A percentile compares a stretch with the other conserved stretches of the same genome.
Evolutionary conservation across 2,888 invertebrate genomes (phyloP).

Genomic region (Bibio marci): DNA sequence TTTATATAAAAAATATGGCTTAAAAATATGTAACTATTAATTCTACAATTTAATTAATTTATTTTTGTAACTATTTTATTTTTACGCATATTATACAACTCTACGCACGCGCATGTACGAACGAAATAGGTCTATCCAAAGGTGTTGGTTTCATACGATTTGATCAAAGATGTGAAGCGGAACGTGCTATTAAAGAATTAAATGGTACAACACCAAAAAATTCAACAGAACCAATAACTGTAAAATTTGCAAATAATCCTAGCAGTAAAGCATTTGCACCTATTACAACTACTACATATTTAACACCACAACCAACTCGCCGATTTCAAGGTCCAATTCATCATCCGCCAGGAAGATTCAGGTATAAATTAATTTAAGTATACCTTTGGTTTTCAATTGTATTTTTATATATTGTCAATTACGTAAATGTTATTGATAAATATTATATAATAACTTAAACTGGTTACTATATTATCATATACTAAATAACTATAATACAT

Average conservation of each 20-base stretch:
- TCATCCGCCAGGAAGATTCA: slow-evolving; percentile 26
- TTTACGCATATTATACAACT: too few relatives aligned
- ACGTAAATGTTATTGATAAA: not conserved
- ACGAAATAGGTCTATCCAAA: slow-evolving; percentile 61
- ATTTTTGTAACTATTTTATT: too few relatives aligned
- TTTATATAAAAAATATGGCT: too few relatives aligned
- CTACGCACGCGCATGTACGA: too few relatives aligned
- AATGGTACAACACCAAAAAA: slow-evolving; percentile 83
- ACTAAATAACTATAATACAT: too few relatives aligned
- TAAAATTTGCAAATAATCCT: slow-evolving; percentile 90
- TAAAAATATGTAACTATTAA: too few relatives aligned
- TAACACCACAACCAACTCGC: slow-evolving; percentile 55
- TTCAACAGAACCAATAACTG: slow-evolving; percentile 78
- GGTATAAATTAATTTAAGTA: slow-evolving; percentile 14
- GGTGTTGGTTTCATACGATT: slow-evolving; percentile 91
- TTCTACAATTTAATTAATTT: too few relatives aligned
- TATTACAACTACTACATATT: slow-evolving; percentile 68
- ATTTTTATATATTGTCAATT: not conserved
- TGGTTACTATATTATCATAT: too few relatives aligned
- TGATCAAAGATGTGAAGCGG: slow-evolving; percentile 83
- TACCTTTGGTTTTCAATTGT: not conserved
- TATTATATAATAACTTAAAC: not conserved
- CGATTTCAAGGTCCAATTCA: slow-evolving; percentile 62
- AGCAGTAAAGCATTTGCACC: slow-evolving; percentile 68
- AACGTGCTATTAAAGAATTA: slow-evolving; percentile 77